Percentiles rank a stretch among this genome's conserved stretches.
Evolutionary conservation across 2,888 invertebrate genomes (phyloP).

Genomic region (Cremastinae sp.): DNA sequence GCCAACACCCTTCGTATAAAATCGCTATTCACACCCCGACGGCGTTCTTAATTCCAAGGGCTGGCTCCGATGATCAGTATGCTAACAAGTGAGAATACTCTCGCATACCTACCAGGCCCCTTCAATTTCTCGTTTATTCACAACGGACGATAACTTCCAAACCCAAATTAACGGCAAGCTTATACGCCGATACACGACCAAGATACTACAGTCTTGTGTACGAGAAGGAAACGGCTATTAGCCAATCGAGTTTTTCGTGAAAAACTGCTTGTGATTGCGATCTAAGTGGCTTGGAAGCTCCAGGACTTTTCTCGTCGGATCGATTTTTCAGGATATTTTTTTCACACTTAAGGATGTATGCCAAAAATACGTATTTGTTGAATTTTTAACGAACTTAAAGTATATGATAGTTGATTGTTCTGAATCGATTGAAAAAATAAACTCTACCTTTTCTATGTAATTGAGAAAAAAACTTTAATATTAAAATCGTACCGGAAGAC

Average conservation of each 20-base stretch:
- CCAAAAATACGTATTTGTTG: too few species aligned
- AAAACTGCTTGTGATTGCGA: slow-evolving; percentile 57
- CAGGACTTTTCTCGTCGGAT: slow-evolving; percentile 7
- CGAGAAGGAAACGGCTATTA: slow-evolving; percentile 69
- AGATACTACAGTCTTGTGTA: slow-evolving; percentile 70
- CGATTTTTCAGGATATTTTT: not conserved
- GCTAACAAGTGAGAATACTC: slow-evolving; percentile 76
- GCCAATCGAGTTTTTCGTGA: slow-evolving; percentile 67
- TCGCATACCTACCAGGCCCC: slow-evolving; percentile 30
- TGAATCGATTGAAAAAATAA: too few species aligned
- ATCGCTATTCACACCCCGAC: slow-evolving; percentile 61
- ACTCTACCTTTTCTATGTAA: too few species aligned
- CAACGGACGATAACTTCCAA: slow-evolving; percentile 45
- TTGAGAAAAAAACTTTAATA: too few species aligned
- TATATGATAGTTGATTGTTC: too few species aligned
- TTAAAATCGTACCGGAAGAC: too few species aligned
- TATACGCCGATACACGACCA: slow-evolving; percentile 70
- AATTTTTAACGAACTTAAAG: too few species aligned
- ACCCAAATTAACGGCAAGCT: slow-evolving; percentile 76
- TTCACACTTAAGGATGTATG: too few species aligned
- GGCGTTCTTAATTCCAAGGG: slow-evolving; percentile 74
- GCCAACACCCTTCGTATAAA: slow-evolving; percentile 47
- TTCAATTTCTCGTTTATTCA: slow-evolving; percentile 52
- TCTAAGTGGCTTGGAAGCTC: slow-evolving; percentile 31
- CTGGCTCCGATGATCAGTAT: slow-evolving; percentile 76